Percentiles rank a stretch among this genome's conserved stretches.
phyloP scores from a whole-genome alignment of 2,888 invertebrate genomes.

The Nebria salina region DNA sequence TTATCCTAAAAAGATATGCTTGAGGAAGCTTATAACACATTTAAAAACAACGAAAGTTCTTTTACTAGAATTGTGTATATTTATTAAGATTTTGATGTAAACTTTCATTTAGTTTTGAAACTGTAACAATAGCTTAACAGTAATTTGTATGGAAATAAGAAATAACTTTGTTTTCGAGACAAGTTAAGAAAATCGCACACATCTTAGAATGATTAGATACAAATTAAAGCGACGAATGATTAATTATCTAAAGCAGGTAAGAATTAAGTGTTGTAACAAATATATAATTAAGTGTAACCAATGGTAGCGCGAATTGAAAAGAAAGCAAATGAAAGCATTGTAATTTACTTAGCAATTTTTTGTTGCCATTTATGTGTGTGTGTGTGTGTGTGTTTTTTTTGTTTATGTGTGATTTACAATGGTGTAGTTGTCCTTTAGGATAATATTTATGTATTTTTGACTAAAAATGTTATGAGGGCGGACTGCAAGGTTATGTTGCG shows the following conservation, averaged over 20 bases:
- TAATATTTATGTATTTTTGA: neutral
- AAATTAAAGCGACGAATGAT: neutral
- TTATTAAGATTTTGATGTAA: neutral
- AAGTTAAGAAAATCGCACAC: neutral
- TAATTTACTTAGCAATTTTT: neutral
- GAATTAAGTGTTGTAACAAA: neutral
- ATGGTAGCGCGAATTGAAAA: neutral
- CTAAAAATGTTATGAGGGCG: neutral
- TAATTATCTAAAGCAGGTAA: neutral
- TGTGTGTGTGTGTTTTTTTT: too few relatives aligned
- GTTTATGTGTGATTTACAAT: neutral
- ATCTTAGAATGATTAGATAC: neutral
- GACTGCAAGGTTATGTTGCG: neutral
- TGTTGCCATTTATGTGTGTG: too few relatives aligned
- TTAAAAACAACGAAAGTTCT: too few relatives aligned
- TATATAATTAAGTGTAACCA: neutral
- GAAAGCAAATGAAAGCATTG: neutral
- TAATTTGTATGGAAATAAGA: neutral
- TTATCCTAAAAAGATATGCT: neutral
- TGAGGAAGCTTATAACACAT: neutral
- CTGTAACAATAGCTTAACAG: neutral
- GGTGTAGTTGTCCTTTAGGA: neutral
- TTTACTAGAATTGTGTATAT: neutral
- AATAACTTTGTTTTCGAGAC: neutral
- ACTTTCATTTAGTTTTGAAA: neutral